Evolutionary conservation across 2,797 vertebrate species (phyloP).

Genomic region (Diplodus puntazzo): DNA sequence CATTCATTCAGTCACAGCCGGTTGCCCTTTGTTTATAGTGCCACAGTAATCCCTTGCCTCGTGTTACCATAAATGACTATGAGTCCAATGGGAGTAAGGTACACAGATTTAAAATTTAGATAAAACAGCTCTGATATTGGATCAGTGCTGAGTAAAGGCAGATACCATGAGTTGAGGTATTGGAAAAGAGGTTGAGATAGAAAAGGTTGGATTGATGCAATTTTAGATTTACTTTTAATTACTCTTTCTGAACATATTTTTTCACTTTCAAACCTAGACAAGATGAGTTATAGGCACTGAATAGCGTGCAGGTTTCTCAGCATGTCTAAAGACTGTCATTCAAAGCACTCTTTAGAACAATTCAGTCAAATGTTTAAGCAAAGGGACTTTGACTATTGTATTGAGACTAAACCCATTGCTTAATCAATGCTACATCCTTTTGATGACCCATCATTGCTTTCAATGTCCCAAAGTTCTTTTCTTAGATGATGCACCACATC

Average conservation of each 20-base stretch:
- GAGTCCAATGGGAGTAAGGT: background rate
- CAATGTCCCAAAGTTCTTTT: slow-evolving; percentile 44
- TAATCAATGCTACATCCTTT: slow-evolving; percentile 24
- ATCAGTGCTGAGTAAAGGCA: background rate
- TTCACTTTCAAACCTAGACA: background rate
- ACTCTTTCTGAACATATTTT: no score
- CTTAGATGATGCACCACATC: slow-evolving; percentile 1
- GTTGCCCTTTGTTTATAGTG: background rate
- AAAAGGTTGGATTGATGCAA: background rate
- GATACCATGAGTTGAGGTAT: background rate
- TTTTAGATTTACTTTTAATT: no score
- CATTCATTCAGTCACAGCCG: background rate
- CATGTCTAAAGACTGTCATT: slow-evolving; percentile 28
- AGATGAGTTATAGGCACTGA: background rate
- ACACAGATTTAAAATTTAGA: background rate
- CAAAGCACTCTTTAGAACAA: slow-evolving; percentile 16
- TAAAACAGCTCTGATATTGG: background rate
- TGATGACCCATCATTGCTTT: slow-evolving; percentile 43
- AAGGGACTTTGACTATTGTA: slow-evolving; percentile 18
- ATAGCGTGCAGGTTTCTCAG: slow-evolving; percentile 8
- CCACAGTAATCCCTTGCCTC: background rate
- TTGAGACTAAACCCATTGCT: background rate
- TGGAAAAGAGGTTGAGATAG: background rate
- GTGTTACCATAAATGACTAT: background rate
- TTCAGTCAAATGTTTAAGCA: slow-evolving; percentile 47